phyloP scores from a whole-genome alignment of 2,888 invertebrate genomes.

The Matsumyia berberina region DNA sequence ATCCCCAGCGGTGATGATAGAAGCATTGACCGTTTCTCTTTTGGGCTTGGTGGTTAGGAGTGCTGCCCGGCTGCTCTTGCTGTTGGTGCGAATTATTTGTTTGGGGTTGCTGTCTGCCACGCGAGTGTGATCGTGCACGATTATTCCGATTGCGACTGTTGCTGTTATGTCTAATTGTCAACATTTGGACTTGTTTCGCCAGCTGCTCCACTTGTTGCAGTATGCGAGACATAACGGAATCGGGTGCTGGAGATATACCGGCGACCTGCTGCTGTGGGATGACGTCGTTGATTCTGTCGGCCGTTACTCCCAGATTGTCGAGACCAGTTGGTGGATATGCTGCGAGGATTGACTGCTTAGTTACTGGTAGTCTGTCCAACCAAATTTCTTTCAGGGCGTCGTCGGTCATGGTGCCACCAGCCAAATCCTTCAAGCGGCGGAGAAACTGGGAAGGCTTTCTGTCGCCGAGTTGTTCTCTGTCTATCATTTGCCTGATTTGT shows the following conservation, averaged over 20 bases:
- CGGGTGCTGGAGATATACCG: too few relatives aligned
- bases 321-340: conserved; percentile 3
- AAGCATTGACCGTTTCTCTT: neutral
- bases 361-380: conserved; percentile 4
- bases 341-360: conserved; percentile 6
- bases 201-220: conserved; percentile 4
- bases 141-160: too few relatives aligned
- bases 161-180: neutral
- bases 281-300: conserved; percentile 18
- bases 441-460: conserved; percentile 35
- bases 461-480: conserved; percentile 10
- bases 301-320: neutral
- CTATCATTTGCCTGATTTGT: conserved; percentile 26
- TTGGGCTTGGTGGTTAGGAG: neutral
- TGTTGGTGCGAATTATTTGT: neutral
- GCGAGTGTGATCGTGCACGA: too few relatives aligned
- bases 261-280: conserved; percentile 17
- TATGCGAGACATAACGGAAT: neutral
- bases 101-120: too few relatives aligned
- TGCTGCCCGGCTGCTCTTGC: neutral
- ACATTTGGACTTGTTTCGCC: neutral
- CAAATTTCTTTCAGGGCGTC: conserved; percentile 31
- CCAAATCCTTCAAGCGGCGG: conserved; percentile 2
- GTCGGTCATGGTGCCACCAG: conserved; percentile 25
- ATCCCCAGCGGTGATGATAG: neutral